These are phyloP conservation scores for Falcaria lacertinaria DNA, from an alignment of 2,888 invertebrate species.

Conservation along the genomic window DNA sequence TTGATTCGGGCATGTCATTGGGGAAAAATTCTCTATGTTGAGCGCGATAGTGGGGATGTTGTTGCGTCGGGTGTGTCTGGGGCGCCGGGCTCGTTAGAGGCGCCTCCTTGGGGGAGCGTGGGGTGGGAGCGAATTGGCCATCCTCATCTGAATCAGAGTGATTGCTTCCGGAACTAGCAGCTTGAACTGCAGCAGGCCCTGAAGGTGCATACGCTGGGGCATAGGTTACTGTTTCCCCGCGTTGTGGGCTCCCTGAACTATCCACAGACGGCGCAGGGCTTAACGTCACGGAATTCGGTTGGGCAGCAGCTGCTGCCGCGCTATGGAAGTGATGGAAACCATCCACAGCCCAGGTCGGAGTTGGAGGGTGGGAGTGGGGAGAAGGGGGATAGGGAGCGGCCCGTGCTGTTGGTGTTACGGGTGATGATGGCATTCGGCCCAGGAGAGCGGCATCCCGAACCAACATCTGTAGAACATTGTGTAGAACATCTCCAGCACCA, in stretches of 20 bases:
- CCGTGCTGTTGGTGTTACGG: constrained; percentile 90
- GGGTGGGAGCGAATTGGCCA: constrained; percentile 77
- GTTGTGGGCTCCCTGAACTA: constrained; percentile 92
- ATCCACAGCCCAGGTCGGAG: constrained; percentile 86
- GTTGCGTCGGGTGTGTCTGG: constrained; percentile 56
- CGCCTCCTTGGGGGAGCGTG: constrained; percentile 80
- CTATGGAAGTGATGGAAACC: constrained; percentile 82
- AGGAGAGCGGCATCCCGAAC: constrained; percentile 89
- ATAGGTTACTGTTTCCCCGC: constrained; percentile 78
- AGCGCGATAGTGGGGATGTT: constrained; percentile 65
- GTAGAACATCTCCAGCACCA: constrained; percentile 95
- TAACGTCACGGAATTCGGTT: constrained; percentile 93
- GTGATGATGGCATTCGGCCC: constrained; percentile 89
- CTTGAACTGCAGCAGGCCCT: constrained; percentile 57
- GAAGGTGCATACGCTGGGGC: constrained; percentile 60
- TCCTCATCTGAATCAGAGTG: constrained; percentile 93
- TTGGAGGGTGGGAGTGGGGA: constrained; percentile 89
- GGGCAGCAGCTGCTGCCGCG: constrained; percentile 78
- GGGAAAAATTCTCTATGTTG: constrained; percentile 87
- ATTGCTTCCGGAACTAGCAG: constrained; percentile 84
- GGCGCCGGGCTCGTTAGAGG: constrained; percentile 58
- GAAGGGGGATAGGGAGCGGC: constrained; percentile 85
- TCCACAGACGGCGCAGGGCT: constrained; percentile 95
- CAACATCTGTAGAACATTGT: constrained; percentile 94
- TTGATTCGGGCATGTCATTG: constrained; percentile 89